phyloP scores from a whole-genome alignment of 2,888 invertebrate species.

The Hoplodrina ambigua region DNA sequence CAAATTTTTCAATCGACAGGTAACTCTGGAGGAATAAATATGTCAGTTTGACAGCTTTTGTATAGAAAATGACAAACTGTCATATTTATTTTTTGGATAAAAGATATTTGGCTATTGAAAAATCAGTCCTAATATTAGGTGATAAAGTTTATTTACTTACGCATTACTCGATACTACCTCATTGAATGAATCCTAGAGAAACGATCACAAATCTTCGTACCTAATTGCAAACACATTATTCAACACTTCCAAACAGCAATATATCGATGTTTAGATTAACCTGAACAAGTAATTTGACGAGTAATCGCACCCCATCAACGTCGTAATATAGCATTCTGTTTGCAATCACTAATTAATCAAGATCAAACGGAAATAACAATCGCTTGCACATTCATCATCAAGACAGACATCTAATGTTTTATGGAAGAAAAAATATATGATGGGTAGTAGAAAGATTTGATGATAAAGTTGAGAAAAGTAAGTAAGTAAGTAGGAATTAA shows the following conservation, averaged over 20 bases:
- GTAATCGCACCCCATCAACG: constrained; percentile 75
- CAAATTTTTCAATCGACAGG: too few relatives aligned
- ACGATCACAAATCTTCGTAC: constrained; percentile 15
- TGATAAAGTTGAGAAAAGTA: background rate
- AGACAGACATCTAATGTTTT: constrained; percentile 55
- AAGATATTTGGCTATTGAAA: too few relatives aligned
- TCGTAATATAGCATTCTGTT: constrained; percentile 85
- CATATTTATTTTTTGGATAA: too few relatives aligned
- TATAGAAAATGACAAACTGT: too few relatives aligned
- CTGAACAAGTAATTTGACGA: constrained; percentile 63
- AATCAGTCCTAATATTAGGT: too few relatives aligned
- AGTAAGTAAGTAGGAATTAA: background rate
- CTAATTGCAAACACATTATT: constrained; percentile 37
- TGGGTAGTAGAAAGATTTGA: background rate
- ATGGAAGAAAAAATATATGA: constrained; percentile 51
- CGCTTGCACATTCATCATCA: constrained; percentile 72
- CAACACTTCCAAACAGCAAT: constrained; percentile 33
- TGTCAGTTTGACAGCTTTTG: too few relatives aligned
- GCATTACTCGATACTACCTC: too few relatives aligned
- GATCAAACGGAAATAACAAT: constrained; percentile 84
- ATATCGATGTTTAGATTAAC: constrained; percentile 62
- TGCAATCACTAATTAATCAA: constrained; percentile 87
- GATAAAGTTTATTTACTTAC: too few relatives aligned
- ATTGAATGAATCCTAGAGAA: background rate
- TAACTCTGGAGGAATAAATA: too few relatives aligned